Percentiles rank a stretch among this genome's conserved stretches.
phyloP scores from a whole-genome alignment of 2,888 invertebrate genomes.

The Agrenia bidenticulata region DNA sequence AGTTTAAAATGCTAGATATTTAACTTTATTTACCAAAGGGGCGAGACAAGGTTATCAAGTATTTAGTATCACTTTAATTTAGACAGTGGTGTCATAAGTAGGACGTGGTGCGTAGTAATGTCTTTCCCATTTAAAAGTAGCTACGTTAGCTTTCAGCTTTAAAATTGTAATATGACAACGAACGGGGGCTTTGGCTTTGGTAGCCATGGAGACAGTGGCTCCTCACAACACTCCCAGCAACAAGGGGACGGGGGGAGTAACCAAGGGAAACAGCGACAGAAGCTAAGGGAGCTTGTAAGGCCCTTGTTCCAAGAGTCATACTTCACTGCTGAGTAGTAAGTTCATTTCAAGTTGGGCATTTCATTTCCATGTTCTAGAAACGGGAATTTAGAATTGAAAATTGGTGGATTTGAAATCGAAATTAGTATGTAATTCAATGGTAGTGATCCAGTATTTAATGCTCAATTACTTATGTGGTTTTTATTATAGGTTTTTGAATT shows the following conservation, averaged over 20 bases:
- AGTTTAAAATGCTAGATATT: too few relatives aligned
- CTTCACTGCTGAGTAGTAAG: slow-evolving; percentile 21
- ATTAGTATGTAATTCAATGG: too few relatives aligned
- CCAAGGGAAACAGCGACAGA: slow-evolving; percentile 7
- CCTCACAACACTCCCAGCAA: neutral
- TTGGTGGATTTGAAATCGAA: neutral
- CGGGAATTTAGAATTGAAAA: too few relatives aligned
- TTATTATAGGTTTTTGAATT: too few relatives aligned
- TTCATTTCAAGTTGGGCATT: too few relatives aligned
- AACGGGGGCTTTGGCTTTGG: neutral
- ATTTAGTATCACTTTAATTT: neutral
- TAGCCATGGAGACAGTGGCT: neutral
- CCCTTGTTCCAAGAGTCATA: slow-evolving; percentile 20
- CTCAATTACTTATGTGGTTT: too few relatives aligned
- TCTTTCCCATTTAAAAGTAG: too few relatives aligned
- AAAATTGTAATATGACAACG: neutral
- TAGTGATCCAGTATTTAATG: too few relatives aligned
- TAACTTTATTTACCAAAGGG: neutral
- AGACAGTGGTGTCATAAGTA: too few relatives aligned
- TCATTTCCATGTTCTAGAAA: too few relatives aligned
- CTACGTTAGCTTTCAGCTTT: neutral
- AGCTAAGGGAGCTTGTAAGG: slow-evolving; percentile 14
- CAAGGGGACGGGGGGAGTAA: neutral
- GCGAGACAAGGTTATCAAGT: slow-evolving; percentile 9
- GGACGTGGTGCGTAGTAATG: neutral